A percentile compares a stretch with the other conserved stretches of the same genome.
These are phyloP conservation scores for Drosophila algonquin DNA, from an alignment of 2,888 invertebrate species.

Conservation along the genomic window DNA sequence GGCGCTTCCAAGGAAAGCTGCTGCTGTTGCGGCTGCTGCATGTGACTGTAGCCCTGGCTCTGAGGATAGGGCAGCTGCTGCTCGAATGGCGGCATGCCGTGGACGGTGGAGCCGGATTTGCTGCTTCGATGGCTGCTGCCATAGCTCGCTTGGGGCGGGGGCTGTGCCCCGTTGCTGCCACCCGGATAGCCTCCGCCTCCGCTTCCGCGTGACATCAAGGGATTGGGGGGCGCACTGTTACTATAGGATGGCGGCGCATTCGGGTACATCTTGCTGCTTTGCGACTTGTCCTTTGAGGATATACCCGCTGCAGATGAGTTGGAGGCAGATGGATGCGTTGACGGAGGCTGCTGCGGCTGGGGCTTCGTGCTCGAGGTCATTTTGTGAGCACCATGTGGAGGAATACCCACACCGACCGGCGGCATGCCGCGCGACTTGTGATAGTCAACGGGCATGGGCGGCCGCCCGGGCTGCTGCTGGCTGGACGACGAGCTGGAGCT, in stretches of 20 bases:
- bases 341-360: slow-evolving; percentile 50
- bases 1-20: slow-evolving; percentile 54
- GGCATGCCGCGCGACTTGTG: slow-evolving; percentile 80
- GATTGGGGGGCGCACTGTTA: slow-evolving; percentile 51
- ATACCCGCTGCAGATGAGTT: slow-evolving; percentile 50
- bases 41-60: slow-evolving; percentile 63
- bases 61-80: slow-evolving; percentile 70
- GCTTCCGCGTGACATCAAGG: slow-evolving; percentile 53
- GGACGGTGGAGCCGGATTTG: slow-evolving; percentile 78
- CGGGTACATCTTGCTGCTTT: slow-evolving; percentile 72
- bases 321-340: slow-evolving; percentile 52
- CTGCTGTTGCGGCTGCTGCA: slow-evolving; percentile 58
- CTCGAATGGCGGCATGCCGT: slow-evolving; percentile 63
- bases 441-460: slow-evolving; percentile 76
- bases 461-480: slow-evolving; percentile 59
- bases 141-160: slow-evolving; percentile 47
- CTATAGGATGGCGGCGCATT: slow-evolving; percentile 56
- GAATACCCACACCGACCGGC: slow-evolving; percentile 54
- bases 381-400: slow-evolving; percentile 70
- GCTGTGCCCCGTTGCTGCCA: slow-evolving; percentile 57
- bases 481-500: slow-evolving; percentile 51
- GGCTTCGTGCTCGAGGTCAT: slow-evolving; percentile 67
- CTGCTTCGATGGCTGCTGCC: slow-evolving; percentile 57
- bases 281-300: slow-evolving; percentile 62
- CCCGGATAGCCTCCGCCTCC: slow-evolving; percentile 32